A percentile compares a stretch with the other conserved stretches of the same genome.
Conservation (phyloP, 2,113 vertebrate genomes). For the Archocentrus centrarchus region DNA sequence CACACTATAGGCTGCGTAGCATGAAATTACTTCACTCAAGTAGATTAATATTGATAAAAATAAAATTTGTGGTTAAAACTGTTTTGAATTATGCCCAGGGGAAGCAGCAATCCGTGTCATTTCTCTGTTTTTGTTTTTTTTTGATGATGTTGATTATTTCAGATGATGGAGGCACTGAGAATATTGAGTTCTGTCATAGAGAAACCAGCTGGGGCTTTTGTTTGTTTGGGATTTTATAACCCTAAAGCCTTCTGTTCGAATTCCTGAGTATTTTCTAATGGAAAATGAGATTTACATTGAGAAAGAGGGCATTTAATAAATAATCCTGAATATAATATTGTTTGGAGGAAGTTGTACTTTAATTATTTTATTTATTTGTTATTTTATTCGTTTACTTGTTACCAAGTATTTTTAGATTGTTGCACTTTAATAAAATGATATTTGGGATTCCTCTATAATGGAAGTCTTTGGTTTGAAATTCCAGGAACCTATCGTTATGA, state of each 20-base stretch:
- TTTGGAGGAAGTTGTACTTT: background rate
- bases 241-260: background rate
- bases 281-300: background rate
- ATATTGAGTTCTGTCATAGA: constrained; percentile 18
- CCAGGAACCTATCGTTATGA: background rate
- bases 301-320: background rate
- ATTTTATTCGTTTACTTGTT: background rate
- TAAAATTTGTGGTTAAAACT: constrained; percentile 30
- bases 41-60: constrained; percentile 64
- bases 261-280: background rate
- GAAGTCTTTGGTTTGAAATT: constrained; percentile 12
- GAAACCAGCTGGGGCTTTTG: background rate
- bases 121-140: constrained; percentile 6
- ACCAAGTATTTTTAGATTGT: background rate
- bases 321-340: background rate
- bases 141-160: constrained; percentile 26
- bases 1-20: constrained; percentile 27
- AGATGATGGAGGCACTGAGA: constrained; percentile 16
- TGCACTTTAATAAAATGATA: background rate
- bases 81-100: constrained; percentile 25
- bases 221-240: background rate
- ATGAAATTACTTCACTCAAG: constrained; percentile 60
- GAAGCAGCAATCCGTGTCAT: constrained; percentile 20
- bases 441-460: background rate
- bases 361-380: background rate